Evolutionary conservation across 2,888 invertebrate species (phyloP).

Genomic region (Ectemnius cavifrons): DNA sequence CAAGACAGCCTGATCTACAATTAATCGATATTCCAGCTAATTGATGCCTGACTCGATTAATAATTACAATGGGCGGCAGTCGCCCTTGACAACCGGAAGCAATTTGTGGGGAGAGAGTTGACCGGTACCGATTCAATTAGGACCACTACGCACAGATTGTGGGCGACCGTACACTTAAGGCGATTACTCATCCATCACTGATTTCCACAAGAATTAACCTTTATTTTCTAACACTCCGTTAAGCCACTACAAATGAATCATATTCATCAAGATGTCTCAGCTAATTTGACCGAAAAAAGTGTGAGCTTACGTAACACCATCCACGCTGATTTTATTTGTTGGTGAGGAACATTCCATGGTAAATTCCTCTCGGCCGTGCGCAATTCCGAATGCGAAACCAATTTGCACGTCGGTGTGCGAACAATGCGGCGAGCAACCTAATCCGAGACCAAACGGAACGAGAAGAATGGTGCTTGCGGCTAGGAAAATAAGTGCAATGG

Average conservation of each 20-base stretch:
- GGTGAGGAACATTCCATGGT: background rate
- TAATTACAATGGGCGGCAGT: slow-evolving; percentile 58
- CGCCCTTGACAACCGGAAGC: slow-evolving; percentile 20
- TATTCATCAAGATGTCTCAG: too few species aligned
- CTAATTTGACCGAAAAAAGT: background rate
- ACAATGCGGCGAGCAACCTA: slow-evolving; percentile 25
- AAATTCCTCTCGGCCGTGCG: background rate
- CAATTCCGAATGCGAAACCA: slow-evolving; percentile 11
- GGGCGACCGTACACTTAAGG: background rate
- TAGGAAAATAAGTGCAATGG: slow-evolving; percentile 15
- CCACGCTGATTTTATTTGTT: background rate
- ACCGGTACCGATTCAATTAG: background rate
- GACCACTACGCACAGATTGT: background rate
- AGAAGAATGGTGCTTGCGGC: slow-evolving; percentile 13
- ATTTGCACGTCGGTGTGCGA: background rate
- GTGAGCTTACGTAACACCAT: background rate
- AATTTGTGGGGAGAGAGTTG: slow-evolving; percentile 27
- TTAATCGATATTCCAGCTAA: slow-evolving; percentile 68
- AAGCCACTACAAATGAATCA: too few species aligned
- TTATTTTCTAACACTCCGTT: too few species aligned
- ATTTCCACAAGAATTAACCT: too few species aligned
- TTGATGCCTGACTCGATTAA: slow-evolving; percentile 71
- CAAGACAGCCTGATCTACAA: slow-evolving; percentile 61
- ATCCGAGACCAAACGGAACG: slow-evolving; percentile 34
- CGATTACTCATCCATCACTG: too few species aligned